Evolutionary conservation across 2,888 invertebrate species (phyloP).

Genomic region (Melinaea menophilus): DNA sequence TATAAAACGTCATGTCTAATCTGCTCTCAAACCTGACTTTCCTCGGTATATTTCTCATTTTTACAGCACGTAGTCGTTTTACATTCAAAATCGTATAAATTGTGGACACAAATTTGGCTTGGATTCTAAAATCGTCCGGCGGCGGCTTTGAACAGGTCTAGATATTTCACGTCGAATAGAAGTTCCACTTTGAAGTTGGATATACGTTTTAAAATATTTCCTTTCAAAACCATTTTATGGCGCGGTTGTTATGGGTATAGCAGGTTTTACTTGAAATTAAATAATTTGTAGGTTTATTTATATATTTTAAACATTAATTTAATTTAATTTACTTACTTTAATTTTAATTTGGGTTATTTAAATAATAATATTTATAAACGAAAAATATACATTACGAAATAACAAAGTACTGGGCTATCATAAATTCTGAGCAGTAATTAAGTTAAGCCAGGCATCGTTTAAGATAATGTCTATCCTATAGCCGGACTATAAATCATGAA

Average conservation of each 20-base stretch:
- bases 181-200: constrained; percentile 11
- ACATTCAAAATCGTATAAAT: constrained; percentile 23
- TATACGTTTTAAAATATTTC: constrained; percentile 15
- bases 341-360: too few relatives aligned
- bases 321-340: too few relatives aligned
- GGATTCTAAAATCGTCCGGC: constrained; percentile 13
- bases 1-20: constrained; percentile 7
- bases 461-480: constrained; percentile 8
- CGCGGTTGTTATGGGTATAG: neutral
- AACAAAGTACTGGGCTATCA: neutral
- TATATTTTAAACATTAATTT: neutral
- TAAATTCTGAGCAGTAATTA: constrained; percentile 7
- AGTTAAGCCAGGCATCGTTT: constrained; percentile 6
- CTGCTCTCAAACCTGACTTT: too few relatives aligned
- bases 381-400: neutral
- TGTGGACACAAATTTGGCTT: constrained; percentile 19
- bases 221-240: constrained; percentile 3
- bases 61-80: constrained; percentile 14
- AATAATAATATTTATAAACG: neutral
- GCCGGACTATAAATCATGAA: constrained; percentile 12
- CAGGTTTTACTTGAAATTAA: constrained; percentile 4
- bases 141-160: constrained; percentile 12
- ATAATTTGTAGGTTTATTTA: neutral
- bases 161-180: constrained; percentile 17
- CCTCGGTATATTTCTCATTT: constrained; percentile 3